Conservation (phyloP, 2,888 invertebrate species). For the Eledona agricola region DNA sequence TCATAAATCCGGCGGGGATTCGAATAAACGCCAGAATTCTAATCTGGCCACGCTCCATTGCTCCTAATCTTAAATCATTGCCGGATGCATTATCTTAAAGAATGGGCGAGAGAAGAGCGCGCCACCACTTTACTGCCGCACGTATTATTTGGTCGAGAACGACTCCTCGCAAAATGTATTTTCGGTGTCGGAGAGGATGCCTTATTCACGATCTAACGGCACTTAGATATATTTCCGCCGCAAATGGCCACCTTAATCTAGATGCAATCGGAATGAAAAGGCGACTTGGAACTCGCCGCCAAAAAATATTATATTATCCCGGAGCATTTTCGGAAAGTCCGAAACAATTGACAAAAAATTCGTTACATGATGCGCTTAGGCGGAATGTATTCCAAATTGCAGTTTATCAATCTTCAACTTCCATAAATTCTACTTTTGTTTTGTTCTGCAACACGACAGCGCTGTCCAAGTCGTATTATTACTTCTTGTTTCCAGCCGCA, state of each 20-base stretch:
- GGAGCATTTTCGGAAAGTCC: too few relatives aligned
- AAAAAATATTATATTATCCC: too few relatives aligned
- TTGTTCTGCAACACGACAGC: too few relatives aligned
- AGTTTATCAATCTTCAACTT: too few relatives aligned
- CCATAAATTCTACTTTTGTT: too few relatives aligned
- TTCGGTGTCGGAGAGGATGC: conserved; percentile 46
- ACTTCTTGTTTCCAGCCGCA: too few relatives aligned
- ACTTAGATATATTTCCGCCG: conserved; percentile 53
- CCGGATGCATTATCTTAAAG: conserved; percentile 51
- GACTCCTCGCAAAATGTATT: conserved; percentile 46
- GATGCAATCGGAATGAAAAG: conserved; percentile 43
- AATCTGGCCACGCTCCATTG: conserved; percentile 59
- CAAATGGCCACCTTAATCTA: conserved; percentile 48
- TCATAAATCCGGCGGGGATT: conserved; percentile 29
- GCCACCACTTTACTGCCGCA: conserved; percentile 37
- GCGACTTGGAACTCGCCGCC: too few relatives aligned
- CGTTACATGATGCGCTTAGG: too few relatives aligned
- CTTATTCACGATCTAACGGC: conserved; percentile 49
- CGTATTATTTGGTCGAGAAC: conserved; percentile 44
- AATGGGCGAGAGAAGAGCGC: conserved; percentile 44
- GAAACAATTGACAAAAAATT: too few relatives aligned
- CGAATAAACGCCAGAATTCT: conserved; percentile 49
- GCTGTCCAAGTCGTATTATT: too few relatives aligned
- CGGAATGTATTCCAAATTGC: too few relatives aligned
- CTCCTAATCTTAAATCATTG: conserved; percentile 58